Evolutionary conservation across 2,797 vertebrate species (phyloP), one percentile per base, ranked within the genome.

Genomic region (Coregonus ussuriensis): DNA sequence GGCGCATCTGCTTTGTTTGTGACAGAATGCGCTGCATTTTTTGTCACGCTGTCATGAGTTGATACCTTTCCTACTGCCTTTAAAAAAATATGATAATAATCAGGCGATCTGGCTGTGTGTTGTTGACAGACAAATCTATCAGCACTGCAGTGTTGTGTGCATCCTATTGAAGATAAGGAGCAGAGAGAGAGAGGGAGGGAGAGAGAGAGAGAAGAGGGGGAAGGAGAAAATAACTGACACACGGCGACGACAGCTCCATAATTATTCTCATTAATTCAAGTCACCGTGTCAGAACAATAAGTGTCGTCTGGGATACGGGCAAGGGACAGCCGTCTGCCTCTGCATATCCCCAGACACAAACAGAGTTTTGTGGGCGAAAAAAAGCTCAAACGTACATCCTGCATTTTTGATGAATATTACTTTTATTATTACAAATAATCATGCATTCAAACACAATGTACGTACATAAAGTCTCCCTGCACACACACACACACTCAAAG

Each of bases 261-360:
- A 89, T 89, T 88, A 88, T 87, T 84, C 79, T 85, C 77, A 86
- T 86, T 85, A 87, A 78, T 84, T 88, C 82, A 87, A 84, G 81
- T 79, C 78, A 75, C 74, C 18, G 67, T 76, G 81, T 78, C 83
- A 81, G 78, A 85, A 85, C 83, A 83, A 82, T 83, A 79, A 81
- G 63, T 29, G 59, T 37, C 53, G 76, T 75, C 72, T 77, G 76
- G 80, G 81, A 77, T 82, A 81, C 79, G 70, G 63, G 77, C 69
- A 29, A 35, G 25, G 78, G 78, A 84, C 63, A 68, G 79, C 70
- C 83, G 79, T 47, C 41, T 47, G 41, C 41, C 41, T 47, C 41
- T 47, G 41, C 41, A 47, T 13, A 47, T 11, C 41, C 9, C 71
- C 75, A 78, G 77, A 63, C 53, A 76, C n/a, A 51, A 18, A 78